These are phyloP conservation scores for Synchiropus splendidus DNA, from an alignment of 2,113 vertebrate genomes.

Conservation along the genomic window DNA sequence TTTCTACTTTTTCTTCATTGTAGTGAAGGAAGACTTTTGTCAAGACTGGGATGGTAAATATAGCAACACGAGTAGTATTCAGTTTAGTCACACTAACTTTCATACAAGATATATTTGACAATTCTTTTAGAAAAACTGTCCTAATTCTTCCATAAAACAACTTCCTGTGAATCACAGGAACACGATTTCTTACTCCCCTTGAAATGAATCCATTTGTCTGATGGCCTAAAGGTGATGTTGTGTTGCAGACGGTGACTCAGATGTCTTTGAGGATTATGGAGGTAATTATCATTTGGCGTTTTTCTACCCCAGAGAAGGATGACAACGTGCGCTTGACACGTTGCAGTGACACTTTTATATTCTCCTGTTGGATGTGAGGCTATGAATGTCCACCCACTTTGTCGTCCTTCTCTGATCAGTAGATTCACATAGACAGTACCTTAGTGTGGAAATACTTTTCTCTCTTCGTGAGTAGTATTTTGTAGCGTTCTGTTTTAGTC, in stretches of 20 bases:
- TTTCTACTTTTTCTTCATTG: conserved; percentile 13
- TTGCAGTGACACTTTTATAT: not conserved
- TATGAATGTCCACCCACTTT: conserved; percentile 11
- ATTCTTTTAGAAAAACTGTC: too few species aligned
- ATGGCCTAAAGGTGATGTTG: conserved; percentile 26
- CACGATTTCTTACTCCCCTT: too few species aligned
- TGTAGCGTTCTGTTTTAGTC: too few species aligned
- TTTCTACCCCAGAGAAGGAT: conserved; percentile 15
- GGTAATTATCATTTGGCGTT: conserved; percentile 6
- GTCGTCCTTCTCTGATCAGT: conserved; percentile 19
- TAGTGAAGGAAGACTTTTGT: conserved; percentile 10
- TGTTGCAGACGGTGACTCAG: conserved; percentile 6
- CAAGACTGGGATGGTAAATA: conserved; percentile 38
- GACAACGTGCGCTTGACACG: conserved; percentile 14
- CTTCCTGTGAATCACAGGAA: too few species aligned
- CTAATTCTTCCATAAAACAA: too few species aligned
- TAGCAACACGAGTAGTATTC: too few species aligned
- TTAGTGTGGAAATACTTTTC: too few species aligned
- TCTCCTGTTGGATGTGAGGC: not conserved
- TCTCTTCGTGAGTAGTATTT: too few species aligned
- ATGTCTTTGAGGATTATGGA: conserved; percentile 23
- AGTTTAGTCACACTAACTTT: too few species aligned
- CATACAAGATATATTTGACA: too few species aligned
- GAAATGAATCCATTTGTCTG: conserved; percentile 11
- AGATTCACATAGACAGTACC: not conserved